phyloP scores from a whole-genome alignment of 2,797 vertebrate genomes.

The Xiphorhynchus erythropygius region DNA sequence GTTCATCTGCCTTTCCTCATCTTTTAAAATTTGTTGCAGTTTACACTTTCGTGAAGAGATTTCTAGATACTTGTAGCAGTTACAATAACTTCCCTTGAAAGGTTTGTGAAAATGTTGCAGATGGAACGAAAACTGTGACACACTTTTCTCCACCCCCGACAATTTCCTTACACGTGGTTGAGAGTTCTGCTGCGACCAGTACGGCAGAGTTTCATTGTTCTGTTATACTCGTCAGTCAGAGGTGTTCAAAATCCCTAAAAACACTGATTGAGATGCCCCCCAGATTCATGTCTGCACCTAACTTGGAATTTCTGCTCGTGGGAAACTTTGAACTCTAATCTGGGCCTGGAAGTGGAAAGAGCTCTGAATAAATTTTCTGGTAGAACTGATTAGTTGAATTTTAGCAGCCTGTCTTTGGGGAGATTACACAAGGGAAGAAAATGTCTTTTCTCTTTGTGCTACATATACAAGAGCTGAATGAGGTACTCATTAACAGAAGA shows the following conservation, averaged over 20 bases:
- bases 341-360: background rate
- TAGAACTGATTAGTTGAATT: background rate
- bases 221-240: background rate
- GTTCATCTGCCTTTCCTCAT: constrained; percentile 12
- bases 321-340: background rate
- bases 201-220: background rate
- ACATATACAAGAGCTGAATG: background rate
- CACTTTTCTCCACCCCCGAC: background rate
- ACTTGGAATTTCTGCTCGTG: background rate
- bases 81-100: background rate
- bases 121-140: background rate
- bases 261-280: accelerated
- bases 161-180: background rate
- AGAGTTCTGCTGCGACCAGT: background rate
- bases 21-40: constrained; percentile 66
- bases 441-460: background rate
- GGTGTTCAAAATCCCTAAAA: background rate
- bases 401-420: background rate
- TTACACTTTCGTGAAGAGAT: constrained; percentile 16
- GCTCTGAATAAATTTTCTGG: background rate
- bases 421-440: background rate
- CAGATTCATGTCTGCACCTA: background rate
- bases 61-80: constrained; percentile 1
- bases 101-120: background rate
- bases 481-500: background rate